Evolutionary conservation across 2,113 vertebrate species (phyloP), one percentile per base, ranked within the genome.

Genomic region (Todiramphus chloris): DNA sequence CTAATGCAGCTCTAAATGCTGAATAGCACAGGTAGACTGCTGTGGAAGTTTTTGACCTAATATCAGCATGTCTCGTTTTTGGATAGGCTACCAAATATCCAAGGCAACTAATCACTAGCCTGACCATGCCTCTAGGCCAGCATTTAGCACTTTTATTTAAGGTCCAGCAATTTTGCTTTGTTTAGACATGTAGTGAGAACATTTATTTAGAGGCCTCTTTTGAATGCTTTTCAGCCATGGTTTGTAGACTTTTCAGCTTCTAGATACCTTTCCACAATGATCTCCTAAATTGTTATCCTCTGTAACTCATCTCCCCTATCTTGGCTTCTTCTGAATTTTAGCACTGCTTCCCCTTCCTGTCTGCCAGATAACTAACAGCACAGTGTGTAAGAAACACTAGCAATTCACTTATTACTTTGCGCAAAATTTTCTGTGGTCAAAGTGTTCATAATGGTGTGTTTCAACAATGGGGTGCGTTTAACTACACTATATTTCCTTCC

Each of bases 111-210:
- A 94, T 92, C 83, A 44, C 69, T 55, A 87, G 87, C 81, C 69
- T 79, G 77, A 20, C 89, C 35, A 14, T 89, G 93, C 89, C 83
- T 96, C 62, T 76, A 94, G 93, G 95, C 93, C 86, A 92, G 33
- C 79, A 20, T 2, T 93, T 90, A 95, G 51, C 89, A 91, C 87
- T 95, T 94, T 66, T 92, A 73, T 96, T 94, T 96, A 93, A 93
- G 95, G 94, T 89, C 92, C 62, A 89, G 84, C 93, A 96, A 93
- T 84, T 94, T 89, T 91, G 81, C 82, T 97, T 96, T 95, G 69
- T 95, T 93, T 90, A 68, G 82, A 60, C 46, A 18, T 33, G 64
- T 74, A 87, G 81, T 87, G 90, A 95, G 81, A 87, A 89, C 10
- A 2, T 93, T 91, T 89, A 68, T 97, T 94, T 93, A 89, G 66